A percentile compares a stretch with the other conserved stretches of the same genome.
Evolutionary conservation across 1,140 invertebrate genomes (phyloP).

Genomic region (Andrena cerasifolii): DNA sequence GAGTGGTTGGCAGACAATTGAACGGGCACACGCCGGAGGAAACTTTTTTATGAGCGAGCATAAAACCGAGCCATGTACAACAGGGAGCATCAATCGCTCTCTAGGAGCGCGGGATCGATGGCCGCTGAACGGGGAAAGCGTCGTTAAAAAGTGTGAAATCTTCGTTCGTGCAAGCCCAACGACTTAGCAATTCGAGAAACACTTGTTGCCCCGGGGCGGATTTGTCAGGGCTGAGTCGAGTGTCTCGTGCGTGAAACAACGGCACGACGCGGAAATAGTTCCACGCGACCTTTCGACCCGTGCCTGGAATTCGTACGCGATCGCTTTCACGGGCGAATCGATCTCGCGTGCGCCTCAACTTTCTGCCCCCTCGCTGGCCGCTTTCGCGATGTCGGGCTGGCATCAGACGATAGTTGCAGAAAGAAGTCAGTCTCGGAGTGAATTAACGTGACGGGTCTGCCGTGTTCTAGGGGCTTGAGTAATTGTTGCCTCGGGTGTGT

Average conservation of each 20-base stretch:
- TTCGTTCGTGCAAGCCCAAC: slow-evolving; percentile 30
- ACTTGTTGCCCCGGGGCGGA: slow-evolving; percentile 63
- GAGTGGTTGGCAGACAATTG: not conserved
- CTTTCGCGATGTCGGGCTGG: not conserved
- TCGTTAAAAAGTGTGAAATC: slow-evolving; percentile 28
- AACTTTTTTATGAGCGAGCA: slow-evolving; percentile 21
- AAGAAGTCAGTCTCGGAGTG: not conserved
- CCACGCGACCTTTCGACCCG: slow-evolving; percentile 43
- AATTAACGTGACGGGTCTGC: too few relatives aligned
- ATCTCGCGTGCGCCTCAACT: slow-evolving; percentile 10
- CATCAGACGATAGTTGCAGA: not conserved
- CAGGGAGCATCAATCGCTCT: not conserved
- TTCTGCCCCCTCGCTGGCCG: not conserved
- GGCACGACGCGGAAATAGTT: slow-evolving; percentile 60
- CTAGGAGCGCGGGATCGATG: slow-evolving; percentile 4
- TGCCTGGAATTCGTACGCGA: slow-evolving; percentile 27
- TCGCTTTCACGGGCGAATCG: slow-evolving; percentile 19
- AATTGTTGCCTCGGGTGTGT: too few relatives aligned
- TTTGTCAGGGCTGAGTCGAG: slow-evolving; percentile 42
- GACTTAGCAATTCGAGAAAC: slow-evolving; percentile 46
- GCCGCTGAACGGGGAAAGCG: not conserved
- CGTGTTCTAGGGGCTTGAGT: too few relatives aligned
- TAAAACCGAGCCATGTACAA: not conserved
- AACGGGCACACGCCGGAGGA: not conserved
- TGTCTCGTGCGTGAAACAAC: slow-evolving; percentile 66